Conservation (phyloP, 2,113 vertebrate species). For the Callopanchax toddi region DNA sequence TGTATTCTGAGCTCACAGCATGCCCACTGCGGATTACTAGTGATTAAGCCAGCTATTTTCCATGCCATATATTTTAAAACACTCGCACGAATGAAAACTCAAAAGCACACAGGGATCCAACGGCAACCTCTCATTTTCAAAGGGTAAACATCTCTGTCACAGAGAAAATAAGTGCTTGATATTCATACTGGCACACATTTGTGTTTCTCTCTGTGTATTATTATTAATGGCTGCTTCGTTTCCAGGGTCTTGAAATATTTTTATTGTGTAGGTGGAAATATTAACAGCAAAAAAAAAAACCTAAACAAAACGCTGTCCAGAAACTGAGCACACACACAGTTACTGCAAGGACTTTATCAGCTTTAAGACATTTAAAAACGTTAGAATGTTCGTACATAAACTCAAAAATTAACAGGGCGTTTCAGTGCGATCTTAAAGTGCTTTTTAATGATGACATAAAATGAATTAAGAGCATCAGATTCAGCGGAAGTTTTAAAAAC, state of each 20-base stretch:
- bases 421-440: too few species aligned
- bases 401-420: too few species aligned
- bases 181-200: slow-evolving; percentile 34
- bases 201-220: slow-evolving; percentile 41
- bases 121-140: slow-evolving; percentile 33
- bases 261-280: slow-evolving; percentile 32
- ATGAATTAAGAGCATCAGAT: too few species aligned
- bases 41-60: slow-evolving; percentile 43
- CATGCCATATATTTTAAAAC: slow-evolving; percentile 14
- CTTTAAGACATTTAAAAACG: too few species aligned
- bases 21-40: slow-evolving; percentile 18
- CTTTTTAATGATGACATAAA: too few species aligned
- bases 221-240: slow-evolving; percentile 42
- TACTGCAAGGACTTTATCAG: too few species aligned
- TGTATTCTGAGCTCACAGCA: slow-evolving; percentile 30
- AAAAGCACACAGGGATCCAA: slow-evolving; percentile 22
- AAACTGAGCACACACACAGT: slow-evolving; percentile 12
- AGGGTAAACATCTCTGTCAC: slow-evolving; percentile 29
- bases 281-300: slow-evolving; percentile 28
- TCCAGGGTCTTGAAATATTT: slow-evolving; percentile 28
- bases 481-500: too few species aligned
- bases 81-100: slow-evolving; percentile 15
- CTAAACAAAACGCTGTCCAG: slow-evolving; percentile 3
- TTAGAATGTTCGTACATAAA: too few species aligned
- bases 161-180: slow-evolving; percentile 47